Conservation (phyloP, 2,797 vertebrate genomes). For the Enteromius anoplus region DNA sequence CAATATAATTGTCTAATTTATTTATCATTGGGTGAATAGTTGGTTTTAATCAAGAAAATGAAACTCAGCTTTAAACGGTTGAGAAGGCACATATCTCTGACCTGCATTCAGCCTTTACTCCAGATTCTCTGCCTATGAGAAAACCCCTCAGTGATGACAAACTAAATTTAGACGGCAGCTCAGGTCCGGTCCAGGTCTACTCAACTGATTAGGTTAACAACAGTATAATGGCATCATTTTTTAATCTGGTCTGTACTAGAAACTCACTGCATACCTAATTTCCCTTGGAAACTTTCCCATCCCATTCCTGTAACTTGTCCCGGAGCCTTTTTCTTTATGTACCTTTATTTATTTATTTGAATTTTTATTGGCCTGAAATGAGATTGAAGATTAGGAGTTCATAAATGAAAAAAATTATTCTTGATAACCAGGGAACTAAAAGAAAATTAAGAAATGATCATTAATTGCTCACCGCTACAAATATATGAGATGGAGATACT, state of each 20-base stretch:
- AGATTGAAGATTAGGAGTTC: slow-evolving; percentile 22
- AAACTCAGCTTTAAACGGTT: neutral
- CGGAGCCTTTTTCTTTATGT: slow-evolving; percentile 12
- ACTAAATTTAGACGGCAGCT: slow-evolving; percentile 71
- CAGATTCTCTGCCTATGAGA: slow-evolving; percentile 21
- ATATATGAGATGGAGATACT: neutral
- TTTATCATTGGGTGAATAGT: neutral
- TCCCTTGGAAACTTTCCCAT: slow-evolving; percentile 71
- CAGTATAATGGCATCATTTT: slow-evolving; percentile 72
- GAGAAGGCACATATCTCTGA: slow-evolving; percentile 4
- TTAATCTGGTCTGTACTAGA: slow-evolving; percentile 75
- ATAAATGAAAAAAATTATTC: slow-evolving; percentile 22
- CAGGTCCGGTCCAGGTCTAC: slow-evolving; percentile 66
- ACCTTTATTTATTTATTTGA: neutral
- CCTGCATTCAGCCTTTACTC: slow-evolving; percentile 34
- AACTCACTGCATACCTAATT: slow-evolving; percentile 74
- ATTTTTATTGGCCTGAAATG: slow-evolving; percentile 14
- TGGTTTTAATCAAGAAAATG: neutral
- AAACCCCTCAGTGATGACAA: slow-evolving; percentile 37
- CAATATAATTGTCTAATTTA: neutral
- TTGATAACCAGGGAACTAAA: slow-evolving; percentile 14
- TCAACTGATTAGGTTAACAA: slow-evolving; percentile 79
- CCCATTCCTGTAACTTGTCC: slow-evolving; percentile 52
- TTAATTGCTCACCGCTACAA: neutral
- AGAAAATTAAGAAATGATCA: slow-evolving; percentile 36